phyloP scores from a whole-genome alignment of 2,797 vertebrate genomes.

The Aselliscus stoliczkanus region DNA sequence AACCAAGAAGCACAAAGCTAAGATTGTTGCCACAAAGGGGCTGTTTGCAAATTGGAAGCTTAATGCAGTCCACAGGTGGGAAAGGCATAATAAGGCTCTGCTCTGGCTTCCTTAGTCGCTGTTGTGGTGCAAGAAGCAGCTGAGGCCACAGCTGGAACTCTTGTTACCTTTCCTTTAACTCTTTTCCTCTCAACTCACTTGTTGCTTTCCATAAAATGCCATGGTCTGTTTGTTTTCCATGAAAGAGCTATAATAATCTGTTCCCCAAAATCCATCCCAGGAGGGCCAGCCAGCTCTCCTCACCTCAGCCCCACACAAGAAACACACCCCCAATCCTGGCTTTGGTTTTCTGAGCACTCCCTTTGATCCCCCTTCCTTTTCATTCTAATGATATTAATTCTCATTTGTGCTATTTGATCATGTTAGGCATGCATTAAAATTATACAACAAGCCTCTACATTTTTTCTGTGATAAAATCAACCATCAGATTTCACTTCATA shows the following conservation, averaged over 20 bases:
- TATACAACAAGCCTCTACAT: background rate
- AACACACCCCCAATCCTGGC: background rate
- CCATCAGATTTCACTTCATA: background rate
- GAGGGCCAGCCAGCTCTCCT: background rate
- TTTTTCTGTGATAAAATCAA: background rate
- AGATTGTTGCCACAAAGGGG: background rate
- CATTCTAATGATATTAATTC: background rate
- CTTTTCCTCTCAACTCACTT: background rate
- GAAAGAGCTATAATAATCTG: background rate
- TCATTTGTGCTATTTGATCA: background rate
- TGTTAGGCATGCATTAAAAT: background rate
- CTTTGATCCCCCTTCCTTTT: background rate
- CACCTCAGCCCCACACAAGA: background rate
- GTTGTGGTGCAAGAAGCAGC: background rate
- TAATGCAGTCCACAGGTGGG: background rate
- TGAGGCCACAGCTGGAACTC: background rate
- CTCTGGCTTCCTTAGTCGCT: background rate
- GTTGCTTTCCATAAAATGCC: background rate
- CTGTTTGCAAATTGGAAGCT: background rate
- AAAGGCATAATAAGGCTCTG: background rate
- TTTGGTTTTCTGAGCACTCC: background rate
- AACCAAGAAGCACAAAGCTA: constrained; percentile 4
- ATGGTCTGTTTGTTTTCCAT: background rate
- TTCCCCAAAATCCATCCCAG: background rate
- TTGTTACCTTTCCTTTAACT: background rate